Evolutionary conservation across 1,140 invertebrate genomes (phyloP), one percentile per base, ranked within the genome.

Genomic region (Bombyx mori): DNA sequence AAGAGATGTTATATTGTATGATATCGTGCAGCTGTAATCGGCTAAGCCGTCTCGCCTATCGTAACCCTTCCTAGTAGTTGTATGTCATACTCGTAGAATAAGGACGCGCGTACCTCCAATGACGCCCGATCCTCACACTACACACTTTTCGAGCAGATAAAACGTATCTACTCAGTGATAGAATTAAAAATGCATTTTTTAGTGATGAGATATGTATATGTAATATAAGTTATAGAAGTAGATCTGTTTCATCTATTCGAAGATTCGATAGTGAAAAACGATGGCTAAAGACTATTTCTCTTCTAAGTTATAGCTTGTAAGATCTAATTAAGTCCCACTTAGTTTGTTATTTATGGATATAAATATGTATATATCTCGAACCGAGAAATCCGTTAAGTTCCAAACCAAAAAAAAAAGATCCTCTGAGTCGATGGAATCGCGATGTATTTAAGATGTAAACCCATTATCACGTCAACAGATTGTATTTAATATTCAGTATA

Each of bases 191-290:
- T 87, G 82, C 84, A 87, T 87, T 87, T 18, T 87, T 79, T 85
- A 85, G 80, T 85, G 80, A 73, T 77, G 79, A 87, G 68, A 73
- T 81, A 70, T 80, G 77, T 81, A 80, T 71, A 71, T 82, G 73
- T 82, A 74, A 72, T 73, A 69, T 81, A 80, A 77, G 68, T 82
- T 35, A 79, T 75, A 67, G 72, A 61, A 75, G 81, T 85, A 83
- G 83, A 86, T 86, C 79, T 85, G 84, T 87, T 85, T 87, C 82
- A 87, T 87, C 84, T 85, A 77, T 87, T 87, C 84, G 84, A 87
- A 87, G 84, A 85, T 64, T 87, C 82, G 68, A 60, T 77, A 68
- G 72, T 76, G 68, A 75, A 81, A 83, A 82, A 82, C 82, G 80
- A 80, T 81, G 73, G 77, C 79, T 87, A 79, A 86, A 86, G 80